Base-by-base conservation (phyloP, 2,888 invertebrate species). In the Stenolophus ochropezus region DNA sequence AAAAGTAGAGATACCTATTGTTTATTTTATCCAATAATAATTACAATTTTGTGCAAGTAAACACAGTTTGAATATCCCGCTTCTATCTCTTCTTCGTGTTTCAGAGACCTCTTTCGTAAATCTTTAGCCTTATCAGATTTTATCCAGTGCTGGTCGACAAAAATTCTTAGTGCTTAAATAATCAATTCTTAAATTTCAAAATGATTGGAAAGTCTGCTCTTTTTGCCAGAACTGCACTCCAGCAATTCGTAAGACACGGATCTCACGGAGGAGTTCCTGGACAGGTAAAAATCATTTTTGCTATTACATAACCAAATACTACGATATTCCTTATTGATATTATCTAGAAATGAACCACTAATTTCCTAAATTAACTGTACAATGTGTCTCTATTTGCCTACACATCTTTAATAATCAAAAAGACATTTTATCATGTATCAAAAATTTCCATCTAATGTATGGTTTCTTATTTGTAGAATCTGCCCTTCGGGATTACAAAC, bases 401-500 rank as follows among this genome's bases (percentile, higher is more conserved):
- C n/a, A n/a, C n/a, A n/a, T n/a, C n/a, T n/a, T n/a, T n/a, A n/a
- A n/a, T n/a, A n/a, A n/a, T n/a, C n/a, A n/a, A n/a, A n/a, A n/a
- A n/a, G n/a, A n/a, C n/a, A n/a, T n/a, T n/a, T n/a, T n/a, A n/a
- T n/a, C n/a, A n/a, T n/a, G 11, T 11, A 42, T 42, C 11, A n/a
- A n/a, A n/a, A n/a, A n/a, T n/a, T n/a, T n/a, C n/a, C n/a, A n/a
- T n/a, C n/a, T n/a, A n/a, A n/a, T n/a, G n/a, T n/a, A n/a, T n/a
- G n/a, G n/a, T n/a, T n/a, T 82, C 83, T 83, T 84, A 76, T 83
- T 78, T 93, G 14, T 91, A 97, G 96, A 96, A 96, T 88, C 89
- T 97, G 85, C 97, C 97, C 0, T 96, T 97, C 86, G 90, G 90
- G 86, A 92, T 96, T 84, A 85, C 88, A 83, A 97, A 96, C 90